phyloP scores from a whole-genome alignment of 1,140 invertebrate genomes.

The Archegozetes longisetosus region DNA sequence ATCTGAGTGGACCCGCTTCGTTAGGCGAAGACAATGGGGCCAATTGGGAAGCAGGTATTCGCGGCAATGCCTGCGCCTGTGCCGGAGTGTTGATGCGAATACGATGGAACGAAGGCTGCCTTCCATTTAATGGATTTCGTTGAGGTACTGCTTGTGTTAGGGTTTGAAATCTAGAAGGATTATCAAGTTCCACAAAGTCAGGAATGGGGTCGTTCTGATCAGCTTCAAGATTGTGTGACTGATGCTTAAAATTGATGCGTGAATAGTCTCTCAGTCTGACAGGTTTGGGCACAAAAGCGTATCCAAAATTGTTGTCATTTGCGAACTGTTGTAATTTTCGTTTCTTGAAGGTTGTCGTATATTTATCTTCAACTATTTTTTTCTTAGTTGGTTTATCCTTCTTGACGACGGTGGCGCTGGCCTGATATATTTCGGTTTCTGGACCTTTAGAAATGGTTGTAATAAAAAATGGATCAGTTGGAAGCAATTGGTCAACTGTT shows the following conservation, averaged over 20 bases:
- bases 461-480: conserved; percentile 11
- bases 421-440: conserved; percentile 21
- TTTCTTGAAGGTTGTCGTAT: conserved; percentile 14
- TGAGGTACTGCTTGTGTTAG: not conserved
- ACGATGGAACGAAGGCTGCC: conserved; percentile 10
- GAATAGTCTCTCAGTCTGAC: not conserved
- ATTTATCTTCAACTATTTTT: conserved; percentile 15
- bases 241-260: not conserved
- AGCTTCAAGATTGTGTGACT: not conserved
- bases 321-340: conserved; percentile 20
- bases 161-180: not conserved
- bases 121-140: not conserved
- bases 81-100: conserved; percentile 1
- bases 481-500: conserved; percentile 12
- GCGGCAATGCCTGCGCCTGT: not conserved
- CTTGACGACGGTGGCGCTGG: conserved; percentile 9
- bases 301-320: conserved; percentile 3
- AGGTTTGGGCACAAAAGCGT: no score
- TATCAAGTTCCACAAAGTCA: not conserved
- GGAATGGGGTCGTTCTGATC: not conserved
- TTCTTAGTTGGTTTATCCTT: conserved; percentile 7
- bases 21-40: not conserved
- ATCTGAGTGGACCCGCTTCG: not conserved
- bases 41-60: not conserved
- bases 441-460: conserved; percentile 22